Conservation (phyloP, 2,797 vertebrate genomes). For the Falco biarmicus region DNA sequence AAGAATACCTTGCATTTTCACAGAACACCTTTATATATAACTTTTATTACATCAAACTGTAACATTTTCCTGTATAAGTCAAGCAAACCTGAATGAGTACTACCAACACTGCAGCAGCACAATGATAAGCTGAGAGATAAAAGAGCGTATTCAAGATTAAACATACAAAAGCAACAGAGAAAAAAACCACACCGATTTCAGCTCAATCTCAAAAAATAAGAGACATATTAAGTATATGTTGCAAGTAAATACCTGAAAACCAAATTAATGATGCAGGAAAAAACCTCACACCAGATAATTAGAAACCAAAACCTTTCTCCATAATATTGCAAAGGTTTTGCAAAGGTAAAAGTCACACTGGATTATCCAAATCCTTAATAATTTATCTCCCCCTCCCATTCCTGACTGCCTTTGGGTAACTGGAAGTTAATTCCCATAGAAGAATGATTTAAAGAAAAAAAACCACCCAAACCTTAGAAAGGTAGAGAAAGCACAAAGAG, state of each 20-base stretch:
- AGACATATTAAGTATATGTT: not conserved
- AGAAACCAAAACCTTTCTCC: not conserved
- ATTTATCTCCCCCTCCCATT: not conserved
- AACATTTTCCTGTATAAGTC: not conserved
- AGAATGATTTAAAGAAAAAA: not conserved
- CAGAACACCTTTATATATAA: accelerated
- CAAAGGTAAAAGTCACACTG: not conserved
- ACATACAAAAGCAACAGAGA: not conserved
- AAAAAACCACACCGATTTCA: not conserved
- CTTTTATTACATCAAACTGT: not conserved
- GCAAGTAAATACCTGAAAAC: not conserved
- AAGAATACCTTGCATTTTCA: not conserved
- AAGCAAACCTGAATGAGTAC: not conserved
- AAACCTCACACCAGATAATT: not conserved
- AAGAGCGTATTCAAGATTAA: not conserved
- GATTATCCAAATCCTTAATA: not conserved
- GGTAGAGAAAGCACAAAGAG: not conserved
- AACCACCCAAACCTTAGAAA: not conserved
- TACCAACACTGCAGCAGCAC: not conserved
- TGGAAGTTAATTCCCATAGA: not conserved
- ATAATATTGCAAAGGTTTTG: not conserved
- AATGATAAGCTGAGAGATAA: not conserved
- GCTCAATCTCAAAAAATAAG: not conserved
- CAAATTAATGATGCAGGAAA: not conserved
- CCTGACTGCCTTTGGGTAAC: not conserved